Percentiles rank a stretch among this genome's conserved stretches.
Conservation (phyloP, 2,797 vertebrate genomes). For the Darevskia mixta region DNA sequence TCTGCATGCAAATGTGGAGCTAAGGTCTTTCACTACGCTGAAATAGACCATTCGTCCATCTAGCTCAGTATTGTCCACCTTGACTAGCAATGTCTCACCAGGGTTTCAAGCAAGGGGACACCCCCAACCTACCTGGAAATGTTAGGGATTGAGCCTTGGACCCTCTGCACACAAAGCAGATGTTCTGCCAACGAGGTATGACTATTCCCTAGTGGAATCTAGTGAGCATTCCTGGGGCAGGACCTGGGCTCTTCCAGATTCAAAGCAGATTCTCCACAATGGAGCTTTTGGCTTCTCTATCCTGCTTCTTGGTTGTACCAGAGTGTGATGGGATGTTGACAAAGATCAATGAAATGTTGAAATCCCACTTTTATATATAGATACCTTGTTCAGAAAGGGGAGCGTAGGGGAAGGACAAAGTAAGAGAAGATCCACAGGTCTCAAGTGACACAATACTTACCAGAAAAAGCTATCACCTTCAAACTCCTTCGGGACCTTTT, state of each 20-base stretch:
- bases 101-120: neutral
- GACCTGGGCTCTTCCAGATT: too few relatives aligned
- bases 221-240: too few relatives aligned
- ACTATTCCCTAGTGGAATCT: too few relatives aligned
- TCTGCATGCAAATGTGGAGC: too few relatives aligned
- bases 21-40: neutral
- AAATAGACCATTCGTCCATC: neutral
- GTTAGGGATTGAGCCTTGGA: neutral
- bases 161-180: too few relatives aligned
- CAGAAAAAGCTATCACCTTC: conserved; percentile 39
- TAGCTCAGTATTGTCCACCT: neutral
- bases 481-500: neutral
- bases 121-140: neutral
- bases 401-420: too few relatives aligned
- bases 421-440: neutral
- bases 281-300: too few relatives aligned
- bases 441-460: neutral
- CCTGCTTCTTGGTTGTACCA: neutral
- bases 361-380: neutral
- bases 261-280: too few relatives aligned
- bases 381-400: neutral
- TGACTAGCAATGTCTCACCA: too few relatives aligned
- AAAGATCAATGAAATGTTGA: neutral
- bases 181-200: too few relatives aligned
- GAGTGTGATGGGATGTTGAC: neutral